Conservation (phyloP, 2,113 vertebrate species). For the Pagrus major region DNA sequence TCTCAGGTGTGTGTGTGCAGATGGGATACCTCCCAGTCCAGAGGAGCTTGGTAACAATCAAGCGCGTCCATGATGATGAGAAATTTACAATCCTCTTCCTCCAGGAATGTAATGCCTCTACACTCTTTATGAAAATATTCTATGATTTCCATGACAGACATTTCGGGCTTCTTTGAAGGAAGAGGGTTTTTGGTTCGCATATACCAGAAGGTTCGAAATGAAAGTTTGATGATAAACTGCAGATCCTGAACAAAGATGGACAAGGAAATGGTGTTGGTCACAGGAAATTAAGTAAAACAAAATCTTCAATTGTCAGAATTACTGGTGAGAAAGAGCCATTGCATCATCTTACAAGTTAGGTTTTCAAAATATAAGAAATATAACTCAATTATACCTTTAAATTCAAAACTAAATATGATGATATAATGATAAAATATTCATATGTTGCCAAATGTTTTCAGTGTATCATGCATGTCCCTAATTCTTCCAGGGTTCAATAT, state of each 20-base stretch:
- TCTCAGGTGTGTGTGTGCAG: not conserved
- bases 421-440: too few relatives aligned
- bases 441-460: too few relatives aligned
- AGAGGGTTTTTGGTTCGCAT: conserved; percentile 10
- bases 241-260: conserved; percentile 68
- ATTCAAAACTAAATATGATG: too few relatives aligned
- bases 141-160: conserved; percentile 73
- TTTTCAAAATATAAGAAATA: not conserved
- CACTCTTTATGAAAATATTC: conserved; percentile 48
- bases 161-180: not conserved
- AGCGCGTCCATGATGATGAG: conserved; percentile 82
- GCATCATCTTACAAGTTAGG: too few relatives aligned
- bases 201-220: conserved; percentile 67
- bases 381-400: too few relatives aligned
- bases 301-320: not conserved
- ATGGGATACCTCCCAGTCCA: conserved; percentile 77
- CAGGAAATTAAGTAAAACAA: not conserved
- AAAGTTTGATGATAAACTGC: conserved; percentile 78
- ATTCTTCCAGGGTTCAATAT: too few relatives aligned
- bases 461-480: not conserved
- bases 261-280: not conserved
- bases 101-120: conserved; percentile 56
- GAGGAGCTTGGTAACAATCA: conserved; percentile 70
- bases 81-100: conserved; percentile 57
- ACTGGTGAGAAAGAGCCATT: not conserved